These are phyloP conservation scores for Arbacia lixula DNA, from an alignment of 53 echinoderm and acorn worm species.

Conservation along the genomic window DNA sequence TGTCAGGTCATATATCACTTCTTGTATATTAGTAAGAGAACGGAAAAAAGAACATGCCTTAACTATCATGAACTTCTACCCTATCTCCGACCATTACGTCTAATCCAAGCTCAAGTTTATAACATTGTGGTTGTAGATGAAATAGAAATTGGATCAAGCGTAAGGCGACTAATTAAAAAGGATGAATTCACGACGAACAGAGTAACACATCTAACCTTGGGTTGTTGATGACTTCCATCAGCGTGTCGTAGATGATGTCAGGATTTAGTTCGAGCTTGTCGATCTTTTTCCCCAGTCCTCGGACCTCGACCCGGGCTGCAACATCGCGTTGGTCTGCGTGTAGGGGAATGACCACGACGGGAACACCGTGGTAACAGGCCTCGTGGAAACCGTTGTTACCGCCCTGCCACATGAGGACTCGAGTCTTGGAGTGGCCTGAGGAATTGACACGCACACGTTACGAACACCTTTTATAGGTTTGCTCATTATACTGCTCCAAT, in stretches of 20 bases:
- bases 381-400: conserved; percentile 63
- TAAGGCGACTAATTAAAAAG: too few relatives aligned
- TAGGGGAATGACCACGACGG: conserved; percentile 32
- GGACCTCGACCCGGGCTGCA: conserved; percentile 26
- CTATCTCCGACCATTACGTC: too few relatives aligned
- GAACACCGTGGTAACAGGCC: conserved; percentile 55
- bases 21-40: too few relatives aligned
- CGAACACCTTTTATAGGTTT: neutral
- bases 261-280: neutral
- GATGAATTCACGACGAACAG: too few relatives aligned
- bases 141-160: too few relatives aligned
- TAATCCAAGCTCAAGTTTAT: too few relatives aligned
- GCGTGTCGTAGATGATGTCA: conserved; percentile 14
- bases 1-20: too few relatives aligned
- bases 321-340: conserved; percentile 31
- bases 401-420: conserved; percentile 40
- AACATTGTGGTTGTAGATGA: too few relatives aligned
- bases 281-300: conserved; percentile 37
- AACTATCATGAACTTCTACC: too few relatives aligned
- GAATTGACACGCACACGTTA: neutral
- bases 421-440: conserved; percentile 46
- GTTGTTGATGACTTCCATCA: conserved; percentile 1
- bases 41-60: too few relatives aligned
- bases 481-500: too few relatives aligned
- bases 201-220: conserved; percentile 25